Base-by-base conservation (phyloP, 2,113 vertebrate genomes). In the Nothoprocta pentlandii region DNA sequence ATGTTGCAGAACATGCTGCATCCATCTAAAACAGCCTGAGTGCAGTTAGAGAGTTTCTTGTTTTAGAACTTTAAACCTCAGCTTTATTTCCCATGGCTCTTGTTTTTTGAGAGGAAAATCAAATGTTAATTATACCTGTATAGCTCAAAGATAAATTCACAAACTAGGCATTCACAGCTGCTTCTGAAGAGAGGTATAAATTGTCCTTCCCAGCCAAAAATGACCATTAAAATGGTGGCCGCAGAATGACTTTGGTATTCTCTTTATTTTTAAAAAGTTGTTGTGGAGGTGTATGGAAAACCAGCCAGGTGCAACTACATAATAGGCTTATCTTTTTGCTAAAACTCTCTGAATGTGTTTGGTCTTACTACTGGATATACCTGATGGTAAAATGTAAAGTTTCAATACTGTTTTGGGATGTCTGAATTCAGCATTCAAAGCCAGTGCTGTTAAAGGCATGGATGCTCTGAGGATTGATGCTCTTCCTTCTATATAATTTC, bases 301-400 rank as follows among this genome's bases (percentile, higher is more conserved):
- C 59, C 59, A 70, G 61, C 22, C 34, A 85, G 23, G 59, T n/a
- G 23, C 0, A 0, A 20, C 51, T n/a, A 63, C 7, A 3, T 42
- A 68, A 51, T 2, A 79, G 25, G n/a, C 17, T 53, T 82, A 61
- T 39, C 32, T 49, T 49, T 49, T 49, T 49, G 49, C 42, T 68
- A 36, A 83, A 89, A 23, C 51, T 17, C 58, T 84, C 46, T 87
- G 58, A 89, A 73, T 25, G 21, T 23, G 2, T 63, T 39, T 70
- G 46, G 17, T 75, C 80, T 42, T 11, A 6, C 8, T 17, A 10
- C 56, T 56, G 41, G 26, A 32, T 9, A 3, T n/a, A 86, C n/a
- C 25, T 53, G 20, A 54, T 2, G 6, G 12, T 1, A 0, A 84
- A 90, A 93, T 36, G 17, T 46, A 30, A 91, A 4, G 6, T 61